phyloP scores from a whole-genome alignment of 2,113 vertebrate genomes.

The Pteropus alecto region DNA sequence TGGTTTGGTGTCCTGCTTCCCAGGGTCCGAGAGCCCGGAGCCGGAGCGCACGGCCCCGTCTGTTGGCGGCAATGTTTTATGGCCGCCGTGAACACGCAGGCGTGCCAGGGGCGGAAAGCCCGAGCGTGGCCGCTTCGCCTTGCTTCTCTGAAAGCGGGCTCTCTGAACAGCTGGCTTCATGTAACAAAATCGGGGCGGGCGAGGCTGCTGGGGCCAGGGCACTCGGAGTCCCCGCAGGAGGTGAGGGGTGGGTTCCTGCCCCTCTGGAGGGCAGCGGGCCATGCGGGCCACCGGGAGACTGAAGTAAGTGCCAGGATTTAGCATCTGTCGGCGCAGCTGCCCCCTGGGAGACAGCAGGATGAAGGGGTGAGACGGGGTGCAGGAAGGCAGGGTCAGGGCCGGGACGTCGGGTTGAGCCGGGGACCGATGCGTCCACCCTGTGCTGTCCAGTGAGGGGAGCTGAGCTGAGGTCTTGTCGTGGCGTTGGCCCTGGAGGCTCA shows the following conservation, averaged over 20 bases:
- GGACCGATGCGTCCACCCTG: neutral
- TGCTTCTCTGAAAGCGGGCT: neutral
- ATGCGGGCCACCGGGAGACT: neutral
- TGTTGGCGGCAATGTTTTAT: neutral
- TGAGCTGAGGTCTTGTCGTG: neutral
- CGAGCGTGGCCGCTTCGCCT: neutral
- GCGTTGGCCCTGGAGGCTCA: rapidly evolving
- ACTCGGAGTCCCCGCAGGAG: neutral
- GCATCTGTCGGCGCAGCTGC: neutral
- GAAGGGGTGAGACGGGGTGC: rapidly evolving
- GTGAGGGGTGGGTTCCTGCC: neutral
- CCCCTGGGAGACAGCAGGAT: neutral
- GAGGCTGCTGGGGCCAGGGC: neutral
- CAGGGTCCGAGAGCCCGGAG: neutral
- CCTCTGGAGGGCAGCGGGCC: neutral
- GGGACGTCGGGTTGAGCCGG: neutral
- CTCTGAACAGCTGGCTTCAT: neutral
- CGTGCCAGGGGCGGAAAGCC: neutral
- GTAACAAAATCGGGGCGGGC: neutral
- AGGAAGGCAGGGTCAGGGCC: neutral
- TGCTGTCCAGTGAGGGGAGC: neutral
- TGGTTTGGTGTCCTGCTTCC: neutral
- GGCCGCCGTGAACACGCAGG: neutral
- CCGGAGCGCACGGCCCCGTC: rapidly evolving
- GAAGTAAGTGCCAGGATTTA: neutral